phyloP scores from a whole-genome alignment of 1,140 invertebrate species.

The Argopecten irradians region DNA sequence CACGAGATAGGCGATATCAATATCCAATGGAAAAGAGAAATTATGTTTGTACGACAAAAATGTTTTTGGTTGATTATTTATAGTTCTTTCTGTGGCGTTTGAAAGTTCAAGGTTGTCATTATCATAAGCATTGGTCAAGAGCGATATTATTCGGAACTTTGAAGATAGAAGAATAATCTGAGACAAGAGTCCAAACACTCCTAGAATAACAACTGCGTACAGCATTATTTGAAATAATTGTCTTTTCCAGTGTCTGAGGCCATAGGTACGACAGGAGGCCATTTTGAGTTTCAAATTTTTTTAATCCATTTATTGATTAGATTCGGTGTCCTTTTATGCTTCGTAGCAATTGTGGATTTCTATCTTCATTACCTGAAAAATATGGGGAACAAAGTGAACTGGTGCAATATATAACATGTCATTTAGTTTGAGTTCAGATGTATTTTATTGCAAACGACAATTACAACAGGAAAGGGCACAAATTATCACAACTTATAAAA shows the following conservation, averaged over 20 bases:
- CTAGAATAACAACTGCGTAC: neutral
- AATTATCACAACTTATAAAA: too few relatives aligned
- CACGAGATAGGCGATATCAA: neutral
- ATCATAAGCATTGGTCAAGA: neutral
- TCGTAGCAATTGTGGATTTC: neutral
- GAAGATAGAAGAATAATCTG: neutral
- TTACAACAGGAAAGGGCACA: too few relatives aligned
- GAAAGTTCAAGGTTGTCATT: neutral
- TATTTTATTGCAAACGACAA: too few relatives aligned
- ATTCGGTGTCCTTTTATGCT: neutral
- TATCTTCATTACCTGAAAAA: neutral
- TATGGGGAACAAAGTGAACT: neutral
- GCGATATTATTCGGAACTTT: neutral
- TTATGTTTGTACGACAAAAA: neutral
- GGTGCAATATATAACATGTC: too few relatives aligned
- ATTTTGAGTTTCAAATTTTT: neutral
- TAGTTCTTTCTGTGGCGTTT: neutral
- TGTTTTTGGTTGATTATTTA: neutral
- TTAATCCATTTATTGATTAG: neutral
- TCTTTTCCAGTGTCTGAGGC: neutral
- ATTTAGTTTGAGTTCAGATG: too few relatives aligned
- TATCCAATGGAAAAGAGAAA: neutral
- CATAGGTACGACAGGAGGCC: neutral
- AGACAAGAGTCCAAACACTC: neutral
- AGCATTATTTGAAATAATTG: neutral